Evolutionary conservation across 1,140 invertebrate species (phyloP).

Genomic region (Drosophila erecta): DNA sequence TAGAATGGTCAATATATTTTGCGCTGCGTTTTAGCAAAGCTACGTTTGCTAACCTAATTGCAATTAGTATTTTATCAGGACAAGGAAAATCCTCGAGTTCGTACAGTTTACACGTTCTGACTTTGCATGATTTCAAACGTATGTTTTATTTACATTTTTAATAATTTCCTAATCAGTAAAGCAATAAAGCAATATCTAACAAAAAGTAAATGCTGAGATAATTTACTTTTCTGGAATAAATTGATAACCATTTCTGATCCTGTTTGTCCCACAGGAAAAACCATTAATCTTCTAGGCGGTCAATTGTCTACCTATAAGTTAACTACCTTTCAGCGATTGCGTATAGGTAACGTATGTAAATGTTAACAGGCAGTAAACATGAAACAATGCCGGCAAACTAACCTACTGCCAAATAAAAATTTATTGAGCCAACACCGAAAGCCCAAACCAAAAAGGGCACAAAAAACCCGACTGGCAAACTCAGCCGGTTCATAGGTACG

Average conservation of each 20-base stretch:
- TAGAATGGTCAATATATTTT: neutral
- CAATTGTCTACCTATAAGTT: constrained; percentile 50
- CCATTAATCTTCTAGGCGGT: constrained; percentile 37
- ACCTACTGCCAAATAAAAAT: constrained; percentile 65
- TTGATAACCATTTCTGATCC: neutral
- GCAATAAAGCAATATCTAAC: too few species aligned
- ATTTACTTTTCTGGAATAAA: constrained; percentile 1
- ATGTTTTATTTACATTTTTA: too few species aligned
- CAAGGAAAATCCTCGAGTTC: too few species aligned
- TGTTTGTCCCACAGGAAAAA: neutral
- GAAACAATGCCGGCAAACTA: constrained; percentile 30
- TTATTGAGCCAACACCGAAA: constrained; percentile 57
- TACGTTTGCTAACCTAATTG: too few species aligned
- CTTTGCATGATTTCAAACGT: too few species aligned
- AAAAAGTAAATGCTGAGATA: too few species aligned
- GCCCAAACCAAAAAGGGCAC: constrained; percentile 2
- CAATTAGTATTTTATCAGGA: too few species aligned
- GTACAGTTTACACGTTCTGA: too few species aligned
- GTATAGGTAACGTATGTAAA: constrained; percentile 63
- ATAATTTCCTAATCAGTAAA: too few species aligned
- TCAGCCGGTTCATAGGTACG: constrained; percentile 39
- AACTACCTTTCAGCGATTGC: constrained; percentile 16
- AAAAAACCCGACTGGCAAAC: constrained; percentile 5
- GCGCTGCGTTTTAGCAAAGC: too few species aligned
- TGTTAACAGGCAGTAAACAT: constrained; percentile 44